Evolutionary conservation across 1,140 invertebrate genomes (phyloP), one percentile per base, ranked within the genome.

Genomic region (Drosophila guanche): DNA sequence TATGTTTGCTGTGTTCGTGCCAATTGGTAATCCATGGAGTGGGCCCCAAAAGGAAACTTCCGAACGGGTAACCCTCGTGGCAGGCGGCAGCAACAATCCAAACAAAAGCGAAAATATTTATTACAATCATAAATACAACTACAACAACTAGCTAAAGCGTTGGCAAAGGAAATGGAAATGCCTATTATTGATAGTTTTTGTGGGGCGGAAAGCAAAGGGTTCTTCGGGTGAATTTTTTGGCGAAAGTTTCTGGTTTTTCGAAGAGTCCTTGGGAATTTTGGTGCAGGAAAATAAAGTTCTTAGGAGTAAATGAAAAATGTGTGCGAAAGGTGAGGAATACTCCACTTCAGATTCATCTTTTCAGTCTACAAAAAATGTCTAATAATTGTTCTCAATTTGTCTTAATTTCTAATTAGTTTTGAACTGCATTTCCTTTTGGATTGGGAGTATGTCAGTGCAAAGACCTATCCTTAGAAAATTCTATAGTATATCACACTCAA

Each of bases 21-120:
- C 52, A 45, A 43, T 71, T 45, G 42, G 29, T 43, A 67, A 61
- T 69, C 6, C 22, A 68, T 33, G 65, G 14, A 40, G 45, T 43
- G 59, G 56, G 27, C 52, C 51, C 8, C 57, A 59, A 27, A 37
- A 37, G 33, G 10, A 37, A 29, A 37, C 33, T 37, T 45, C 8
- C 41, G 29, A 27, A 8, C 47, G 12, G 22, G 23, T 50, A 53
- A 23, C 25, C 2, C 14, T 25, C 23, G 43, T 51, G 23, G 8
- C 25, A 8, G 23, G 23, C 48, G 20, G 20, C 45, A 54, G 27
- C 45, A 69, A 27, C 33, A 63, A 55, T 40, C 29, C 52, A 41
- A 54, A 62, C 50, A 53, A 67, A 58, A 57, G 37, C 56, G 25
- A 77, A 68, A 12, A 68, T 76, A 55, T 71, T 78, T 72, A 72